phyloP scores from a whole-genome alignment of 1,140 invertebrate species.

The Neodiprion lecontei region DNA sequence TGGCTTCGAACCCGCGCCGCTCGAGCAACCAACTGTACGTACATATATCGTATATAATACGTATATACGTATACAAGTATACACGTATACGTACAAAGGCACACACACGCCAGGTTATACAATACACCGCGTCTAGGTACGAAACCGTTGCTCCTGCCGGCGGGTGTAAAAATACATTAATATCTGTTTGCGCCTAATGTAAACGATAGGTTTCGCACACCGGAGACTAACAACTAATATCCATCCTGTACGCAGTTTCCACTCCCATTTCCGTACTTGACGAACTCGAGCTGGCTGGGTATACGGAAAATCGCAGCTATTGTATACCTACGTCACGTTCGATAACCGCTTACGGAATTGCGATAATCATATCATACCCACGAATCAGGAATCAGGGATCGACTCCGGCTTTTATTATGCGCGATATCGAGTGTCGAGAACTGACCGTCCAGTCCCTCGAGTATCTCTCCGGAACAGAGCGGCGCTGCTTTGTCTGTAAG shows the following conservation, averaged over 20 bases:
- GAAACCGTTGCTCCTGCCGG: conserved; percentile 37
- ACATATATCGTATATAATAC: not conserved
- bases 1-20: conserved; percentile 51
- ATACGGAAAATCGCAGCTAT: too few species aligned
- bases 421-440: conserved; percentile 29
- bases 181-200: conserved; percentile 62
- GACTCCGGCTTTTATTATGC: conserved; percentile 13
- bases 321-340: too few species aligned
- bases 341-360: too few species aligned
- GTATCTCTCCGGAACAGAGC: conserved; percentile 9
- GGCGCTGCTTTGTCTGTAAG: conserved; percentile 55
- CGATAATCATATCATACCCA: too few species aligned
- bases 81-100: too few species aligned
- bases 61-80: too few species aligned
- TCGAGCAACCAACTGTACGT: not conserved
- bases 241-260: not conserved
- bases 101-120: too few species aligned
- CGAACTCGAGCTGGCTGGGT: too few species aligned
- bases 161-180: conserved; percentile 64
- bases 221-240: not conserved
- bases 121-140: not conserved
- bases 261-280: too few species aligned
- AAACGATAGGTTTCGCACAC: conserved; percentile 52
- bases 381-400: conserved; percentile 37
- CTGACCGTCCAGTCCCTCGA: conserved; percentile 46